Percentiles rank a stretch among this genome's conserved stretches.
phyloP scores from a whole-genome alignment of 2,888 invertebrate species.

The Coremacera marginata region DNA sequence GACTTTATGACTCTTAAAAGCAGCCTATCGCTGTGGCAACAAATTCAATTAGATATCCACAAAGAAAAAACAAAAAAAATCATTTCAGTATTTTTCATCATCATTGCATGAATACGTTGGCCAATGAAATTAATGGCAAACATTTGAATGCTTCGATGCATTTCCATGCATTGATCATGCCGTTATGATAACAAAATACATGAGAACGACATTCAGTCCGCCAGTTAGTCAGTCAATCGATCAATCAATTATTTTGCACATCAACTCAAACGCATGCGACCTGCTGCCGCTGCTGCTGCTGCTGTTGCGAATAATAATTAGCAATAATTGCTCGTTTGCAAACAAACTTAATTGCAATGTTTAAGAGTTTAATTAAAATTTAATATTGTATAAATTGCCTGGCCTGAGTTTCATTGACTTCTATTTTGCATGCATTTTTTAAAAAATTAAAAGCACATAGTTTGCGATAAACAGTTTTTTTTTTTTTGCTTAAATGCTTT shows the following conservation, averaged over 20 bases:
- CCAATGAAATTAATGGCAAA: slow-evolving; percentile 37
- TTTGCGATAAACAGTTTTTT: no score
- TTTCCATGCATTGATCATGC: background rate
- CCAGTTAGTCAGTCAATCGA: slow-evolving; percentile 2
- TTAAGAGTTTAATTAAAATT: slow-evolving; percentile 38
- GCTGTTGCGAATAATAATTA: slow-evolving; percentile 60
- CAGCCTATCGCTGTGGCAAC: background rate
- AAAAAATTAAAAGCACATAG: no score
- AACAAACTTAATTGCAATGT: slow-evolving; percentile 36
- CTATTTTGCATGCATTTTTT: background rate
- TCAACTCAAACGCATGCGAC: slow-evolving; percentile 11
- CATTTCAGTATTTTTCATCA: slow-evolving; percentile 19
- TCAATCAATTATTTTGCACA: slow-evolving; percentile 24
- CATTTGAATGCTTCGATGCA: background rate
- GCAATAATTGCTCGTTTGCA: slow-evolving; percentile 60
- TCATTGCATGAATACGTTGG: slow-evolving; percentile 14
- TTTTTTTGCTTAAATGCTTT: no score
- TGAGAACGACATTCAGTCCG: background rate
- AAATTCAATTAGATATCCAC: slow-evolving; percentile 1
- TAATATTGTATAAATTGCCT: slow-evolving; percentile 2
- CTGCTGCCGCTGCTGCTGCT: slow-evolving; percentile 10
- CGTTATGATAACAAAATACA: background rate
- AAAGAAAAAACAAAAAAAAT: background rate
- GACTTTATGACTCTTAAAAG: background rate
- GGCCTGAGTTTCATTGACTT: background rate